Evolutionary conservation across 2,888 invertebrate species (phyloP), one percentile per base, ranked within the genome.

Genomic region (Flexamia atlantica): DNA sequence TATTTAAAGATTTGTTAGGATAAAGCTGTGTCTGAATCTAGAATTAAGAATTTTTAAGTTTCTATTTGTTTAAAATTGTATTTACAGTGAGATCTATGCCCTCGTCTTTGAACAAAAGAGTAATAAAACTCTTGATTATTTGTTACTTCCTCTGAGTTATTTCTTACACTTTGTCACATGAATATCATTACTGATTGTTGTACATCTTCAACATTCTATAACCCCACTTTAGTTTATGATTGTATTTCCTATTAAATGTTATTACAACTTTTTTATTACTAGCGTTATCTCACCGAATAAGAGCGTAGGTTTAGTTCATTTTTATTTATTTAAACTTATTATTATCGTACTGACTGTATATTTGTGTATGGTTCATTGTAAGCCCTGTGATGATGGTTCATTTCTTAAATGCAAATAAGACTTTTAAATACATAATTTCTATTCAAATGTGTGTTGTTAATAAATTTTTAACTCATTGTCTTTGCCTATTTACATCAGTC

Each of bases 241-340:
- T n/a, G 28, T 46, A 76, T 50, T 46, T 76, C 42, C 42, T 46
- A 28, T 76, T 46, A 76, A 17, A 28, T 76, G 76, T 46, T 50
- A 23, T 76, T 25, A 23, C 50, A 72, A 50, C 40, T 46, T 76
- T 28, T 50, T 46, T 42, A 74, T 76, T 46, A 30, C 42, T 68
- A 46, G 40, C 70, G 25, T 74, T 74, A 83, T 83, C 82, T 83
- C 82, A 83, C 82, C 82, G 82, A 83, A 28, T 60, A 74, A 57
- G 72, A 83, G 74, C 14, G 30, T 74, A 83, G 72, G 36, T 57
- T 83, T 74, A 83, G 72, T 82, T 82, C 46, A 40, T 70, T 83
- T 83, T 83, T 53, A 72, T 83, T 83, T 72, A 72, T 82, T 79
- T 76, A 50, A 72, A 20, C 36, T 17, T 7, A 70, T 32, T 40